Evolutionary conservation across 2,888 invertebrate species (phyloP), one percentile per base, ranked within the genome.

Genomic region (Dorcus parallelipipedus): DNA sequence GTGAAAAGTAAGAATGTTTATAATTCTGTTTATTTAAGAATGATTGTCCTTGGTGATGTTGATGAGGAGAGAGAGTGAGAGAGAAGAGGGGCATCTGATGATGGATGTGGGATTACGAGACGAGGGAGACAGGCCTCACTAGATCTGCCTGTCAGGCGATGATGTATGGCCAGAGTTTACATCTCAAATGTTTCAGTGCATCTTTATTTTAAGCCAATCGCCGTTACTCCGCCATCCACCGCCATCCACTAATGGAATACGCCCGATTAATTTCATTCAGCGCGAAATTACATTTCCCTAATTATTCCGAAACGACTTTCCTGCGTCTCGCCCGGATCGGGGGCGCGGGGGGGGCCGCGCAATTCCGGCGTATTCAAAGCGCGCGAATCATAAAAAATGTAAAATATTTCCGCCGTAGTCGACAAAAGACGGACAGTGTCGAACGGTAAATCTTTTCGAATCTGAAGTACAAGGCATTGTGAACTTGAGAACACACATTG

Each of bases 21-120:
- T 59, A 56, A 59, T 59, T 55, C 55, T 42, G 55, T 51, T 55
- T 50, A 55, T 59, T 55, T 52, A 59, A 59, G 55, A 59, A 59
- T 59, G 45, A 55, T 52, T 52, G 42, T 20, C 47, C 52, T 41
- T 38, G 59, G 40, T 47, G 54, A 49, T 55, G 51, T 51, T 50
- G 51, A 54, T 50, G 51, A 50, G n/a, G n/a, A 52, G 9, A 47
- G 41, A 41, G 49, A 20, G 20, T 2, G 20, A 41, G 33, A 43
- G n/a, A 48, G 53, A 54, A 45, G 17, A 14, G 49, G 48, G 60
- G 53, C 54, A 52, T 45, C 64, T 65, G 68, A 68, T 68, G 68
- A 68, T 68, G 68, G 68, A 68, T 68, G 68, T 65, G 65, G 68
- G 68, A 68, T 68, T 68, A 68, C 66, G 67, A 67, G 68, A 66